Evolutionary conservation across 2,113 vertebrate genomes (phyloP).

Genomic region (Triplophysa tibetana): DNA sequence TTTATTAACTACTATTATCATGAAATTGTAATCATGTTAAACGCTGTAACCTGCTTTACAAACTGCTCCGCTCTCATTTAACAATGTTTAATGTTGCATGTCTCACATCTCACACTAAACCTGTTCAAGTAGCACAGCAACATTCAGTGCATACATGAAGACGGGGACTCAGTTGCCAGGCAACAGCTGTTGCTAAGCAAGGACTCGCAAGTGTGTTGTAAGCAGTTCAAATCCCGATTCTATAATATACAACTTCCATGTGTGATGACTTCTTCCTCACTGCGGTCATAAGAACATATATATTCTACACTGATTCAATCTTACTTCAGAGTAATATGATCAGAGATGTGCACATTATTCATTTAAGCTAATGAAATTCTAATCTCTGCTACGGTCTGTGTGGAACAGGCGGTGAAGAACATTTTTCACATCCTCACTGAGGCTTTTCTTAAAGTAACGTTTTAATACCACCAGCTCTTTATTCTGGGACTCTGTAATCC

Average conservation of each 20-base stretch:
- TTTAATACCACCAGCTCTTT: no score
- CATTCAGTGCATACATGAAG: constrained; percentile 55
- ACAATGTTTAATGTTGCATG: neutral
- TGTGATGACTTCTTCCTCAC: neutral
- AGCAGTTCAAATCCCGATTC: constrained; percentile 23
- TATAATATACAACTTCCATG: constrained; percentile 5
- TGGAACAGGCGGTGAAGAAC: neutral
- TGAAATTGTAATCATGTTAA: no score
- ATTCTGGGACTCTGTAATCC: no score
- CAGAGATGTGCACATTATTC: no score
- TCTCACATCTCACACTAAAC: neutral
- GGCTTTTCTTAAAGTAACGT: no score
- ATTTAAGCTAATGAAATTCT: no score
- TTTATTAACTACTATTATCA: no score
- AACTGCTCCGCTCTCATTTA: neutral
- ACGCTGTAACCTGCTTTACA: neutral
- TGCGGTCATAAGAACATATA: neutral
- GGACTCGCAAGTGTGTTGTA: constrained; percentile 33
- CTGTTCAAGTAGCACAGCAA: constrained; percentile 31
- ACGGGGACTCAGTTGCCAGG: constrained; percentile 70
- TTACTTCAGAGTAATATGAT: no score
- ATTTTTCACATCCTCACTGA: neutral
- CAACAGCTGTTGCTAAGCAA: constrained; percentile 75
- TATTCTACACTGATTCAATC: no score
- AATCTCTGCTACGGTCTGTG: no score